Percentiles rank a stretch among this genome's conserved stretches.
Conservation (phyloP, 2,797 vertebrate genomes). For the Scolopax bukidnonensis region DNA sequence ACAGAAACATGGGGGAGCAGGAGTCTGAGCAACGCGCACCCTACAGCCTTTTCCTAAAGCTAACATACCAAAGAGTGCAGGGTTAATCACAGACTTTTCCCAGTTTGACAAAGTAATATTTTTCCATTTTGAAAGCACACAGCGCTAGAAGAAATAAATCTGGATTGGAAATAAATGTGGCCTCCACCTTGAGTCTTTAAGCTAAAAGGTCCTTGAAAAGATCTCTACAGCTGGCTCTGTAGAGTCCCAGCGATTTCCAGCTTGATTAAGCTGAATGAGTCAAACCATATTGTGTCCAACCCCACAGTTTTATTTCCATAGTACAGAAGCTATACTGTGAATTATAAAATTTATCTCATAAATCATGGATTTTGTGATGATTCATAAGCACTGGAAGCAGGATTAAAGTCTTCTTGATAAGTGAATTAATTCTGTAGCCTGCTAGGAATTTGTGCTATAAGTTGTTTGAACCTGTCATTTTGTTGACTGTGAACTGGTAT, state of each 20-base stretch:
- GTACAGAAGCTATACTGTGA: not conserved
- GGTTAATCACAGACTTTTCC: not conserved
- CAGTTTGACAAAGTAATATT: not conserved
- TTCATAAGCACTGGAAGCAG: slow-evolving; percentile 10
- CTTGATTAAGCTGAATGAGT: slow-evolving; percentile 13
- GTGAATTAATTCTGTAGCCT: slow-evolving; percentile 27
- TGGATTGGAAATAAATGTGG: not conserved
- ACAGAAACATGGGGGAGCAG: rapidly evolving
- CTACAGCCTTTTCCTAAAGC: not conserved
- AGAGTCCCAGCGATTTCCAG: not conserved
- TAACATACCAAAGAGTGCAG: not conserved
- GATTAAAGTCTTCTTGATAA: slow-evolving; percentile 32
- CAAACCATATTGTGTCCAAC: not conserved
- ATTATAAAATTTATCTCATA: slow-evolving; percentile 23
- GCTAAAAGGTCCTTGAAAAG: not conserved
- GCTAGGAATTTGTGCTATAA: not conserved
- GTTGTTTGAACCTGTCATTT: slow-evolving; percentile 1
- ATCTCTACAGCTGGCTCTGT: not conserved
- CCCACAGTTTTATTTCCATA: slow-evolving; percentile 21
- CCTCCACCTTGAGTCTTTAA: not conserved
- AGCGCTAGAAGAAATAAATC: not conserved
- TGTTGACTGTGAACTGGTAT: not conserved
- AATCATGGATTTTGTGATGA: slow-evolving; percentile 47
- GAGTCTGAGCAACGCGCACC: not conserved
- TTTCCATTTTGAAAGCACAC: not conserved